phyloP scores from a whole-genome alignment of 1,140 invertebrate genomes.

The Panulirus ornatus region DNA sequence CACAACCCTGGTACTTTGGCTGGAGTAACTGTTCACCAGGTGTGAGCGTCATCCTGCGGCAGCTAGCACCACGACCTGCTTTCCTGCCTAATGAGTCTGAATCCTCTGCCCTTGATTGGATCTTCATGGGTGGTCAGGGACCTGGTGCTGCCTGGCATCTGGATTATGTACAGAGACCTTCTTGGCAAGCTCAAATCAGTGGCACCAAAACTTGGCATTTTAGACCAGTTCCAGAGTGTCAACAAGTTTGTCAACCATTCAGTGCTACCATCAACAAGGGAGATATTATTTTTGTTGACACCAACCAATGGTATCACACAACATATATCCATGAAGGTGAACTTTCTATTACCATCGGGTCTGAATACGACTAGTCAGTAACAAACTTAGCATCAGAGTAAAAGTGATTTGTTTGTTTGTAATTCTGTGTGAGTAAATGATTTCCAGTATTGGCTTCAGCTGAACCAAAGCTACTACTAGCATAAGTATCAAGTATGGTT shows the following conservation, averaged over 20 bases:
- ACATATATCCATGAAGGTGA: conserved; percentile 79
- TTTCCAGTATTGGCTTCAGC: not conserved
- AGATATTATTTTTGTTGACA: conserved; percentile 81
- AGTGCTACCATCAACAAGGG: conserved; percentile 79
- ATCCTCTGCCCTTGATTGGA: conserved; percentile 92
- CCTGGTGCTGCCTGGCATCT: conserved; percentile 94
- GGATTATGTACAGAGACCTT: conserved; percentile 80
- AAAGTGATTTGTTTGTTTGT: no score
- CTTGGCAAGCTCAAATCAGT: conserved; percentile 81
- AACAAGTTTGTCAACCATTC: conserved; percentile 77
- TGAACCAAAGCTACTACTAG: not conserved
- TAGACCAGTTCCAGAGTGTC: conserved; percentile 80
- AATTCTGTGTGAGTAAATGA: no score
- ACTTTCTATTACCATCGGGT: conserved; percentile 81
- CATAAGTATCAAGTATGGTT: not conserved
- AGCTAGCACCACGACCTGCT: conserved; percentile 78
- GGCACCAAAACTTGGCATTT: conserved; percentile 80
- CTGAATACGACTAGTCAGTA: conserved; percentile 79
- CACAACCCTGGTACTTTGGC: conserved; percentile 81
- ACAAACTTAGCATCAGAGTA: not conserved
- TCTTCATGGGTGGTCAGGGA: conserved; percentile 93
- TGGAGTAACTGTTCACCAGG: conserved; percentile 81
- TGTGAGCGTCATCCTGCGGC: conserved; percentile 79
- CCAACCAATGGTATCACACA: conserved; percentile 81
- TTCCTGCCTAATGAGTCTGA: conserved; percentile 84